phyloP scores from a whole-genome alignment of 2,888 invertebrate species.

The Corythucha ciliata region DNA sequence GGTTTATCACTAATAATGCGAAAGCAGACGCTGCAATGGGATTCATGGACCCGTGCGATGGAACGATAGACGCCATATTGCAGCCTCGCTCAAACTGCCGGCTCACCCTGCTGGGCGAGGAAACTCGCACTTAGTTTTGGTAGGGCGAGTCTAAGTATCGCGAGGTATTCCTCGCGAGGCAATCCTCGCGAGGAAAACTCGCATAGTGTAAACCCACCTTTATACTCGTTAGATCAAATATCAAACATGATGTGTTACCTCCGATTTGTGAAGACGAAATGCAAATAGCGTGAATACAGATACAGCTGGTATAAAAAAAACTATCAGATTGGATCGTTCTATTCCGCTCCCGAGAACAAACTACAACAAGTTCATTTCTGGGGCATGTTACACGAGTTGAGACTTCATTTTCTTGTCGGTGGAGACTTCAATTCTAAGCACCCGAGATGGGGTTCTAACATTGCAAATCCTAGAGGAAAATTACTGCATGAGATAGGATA shows the following conservation, averaged over 20 bases:
- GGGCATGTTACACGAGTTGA: constrained; percentile 3
- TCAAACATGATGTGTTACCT: constrained; percentile 7
- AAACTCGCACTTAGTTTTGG: too few relatives aligned
- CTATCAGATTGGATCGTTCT: constrained; percentile 5
- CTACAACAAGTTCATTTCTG: constrained; percentile 1
- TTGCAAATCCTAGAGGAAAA: constrained; percentile 2
- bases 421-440: constrained; percentile 8
- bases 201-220: too few relatives aligned
- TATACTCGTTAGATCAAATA: constrained; percentile 1
- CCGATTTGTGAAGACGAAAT: constrained; percentile 9
- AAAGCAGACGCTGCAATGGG: too few relatives aligned
- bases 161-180: too few relatives aligned
- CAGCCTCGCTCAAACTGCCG: too few relatives aligned
- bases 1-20: too few relatives aligned
- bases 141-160: too few relatives aligned
- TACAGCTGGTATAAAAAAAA: background rate
- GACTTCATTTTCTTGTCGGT: constrained; percentile 1
- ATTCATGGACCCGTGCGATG: too few relatives aligned
- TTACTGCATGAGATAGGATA: constrained; percentile 5
- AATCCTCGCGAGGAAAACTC: too few relatives aligned
- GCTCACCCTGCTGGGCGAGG: too few relatives aligned
- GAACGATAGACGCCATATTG: too few relatives aligned
- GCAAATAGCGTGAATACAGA: constrained; percentile 10
- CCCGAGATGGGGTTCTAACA: constrained; percentile 13
- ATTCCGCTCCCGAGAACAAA: constrained; percentile 13